Evolutionary conservation across 1,140 invertebrate species (phyloP), one percentile per base, ranked within the genome.

Genomic region (Penaeus chinensis): DNA sequence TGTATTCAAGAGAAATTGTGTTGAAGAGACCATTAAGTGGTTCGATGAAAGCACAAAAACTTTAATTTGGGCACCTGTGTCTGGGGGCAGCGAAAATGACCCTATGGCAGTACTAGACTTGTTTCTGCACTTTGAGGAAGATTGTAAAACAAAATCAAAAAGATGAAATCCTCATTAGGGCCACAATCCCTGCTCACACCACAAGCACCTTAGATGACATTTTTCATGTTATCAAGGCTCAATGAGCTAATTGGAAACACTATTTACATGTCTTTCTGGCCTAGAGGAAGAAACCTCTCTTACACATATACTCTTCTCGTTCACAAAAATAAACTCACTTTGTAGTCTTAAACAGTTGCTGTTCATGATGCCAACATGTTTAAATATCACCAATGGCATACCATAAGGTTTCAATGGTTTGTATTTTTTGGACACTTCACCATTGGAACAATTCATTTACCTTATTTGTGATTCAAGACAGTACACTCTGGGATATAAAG

Each of bases 391-490:
- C 82, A 87, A 87, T 82, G 78, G 79, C 79, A 87, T 82, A 69
- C 47, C 62, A 63, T 82, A 27, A 27, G 77, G 66, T 61, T 82
- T 66, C 65, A 87, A 69, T 42, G 42, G 63, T 87, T 62, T 82
- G 78, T 78, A 74, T 47, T 47, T 62, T 82, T 78, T 78, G 82
- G 78, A 87, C 27, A 81, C 11, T 63, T 87, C 82, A 81, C 32
- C 78, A 87, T 54, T 87, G 78, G 85, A 74, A 87, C 62, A 85
- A 54, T 42, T 83, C 69, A 27, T 76, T 61, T 84, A 76, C 66
- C 85, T 87, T 82, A 81, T 81, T 86, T 87, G 85, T 87, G 85
- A 87, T 87, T 87, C 85, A 87, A 87, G 79, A 71, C 79, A 71
- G 76, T 87, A 77, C 66, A 87, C 79, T 81, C 65, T 60, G 79